Base-by-base conservation (phyloP, 1,140 invertebrate genomes). In the Drosophila simulans region DNA sequence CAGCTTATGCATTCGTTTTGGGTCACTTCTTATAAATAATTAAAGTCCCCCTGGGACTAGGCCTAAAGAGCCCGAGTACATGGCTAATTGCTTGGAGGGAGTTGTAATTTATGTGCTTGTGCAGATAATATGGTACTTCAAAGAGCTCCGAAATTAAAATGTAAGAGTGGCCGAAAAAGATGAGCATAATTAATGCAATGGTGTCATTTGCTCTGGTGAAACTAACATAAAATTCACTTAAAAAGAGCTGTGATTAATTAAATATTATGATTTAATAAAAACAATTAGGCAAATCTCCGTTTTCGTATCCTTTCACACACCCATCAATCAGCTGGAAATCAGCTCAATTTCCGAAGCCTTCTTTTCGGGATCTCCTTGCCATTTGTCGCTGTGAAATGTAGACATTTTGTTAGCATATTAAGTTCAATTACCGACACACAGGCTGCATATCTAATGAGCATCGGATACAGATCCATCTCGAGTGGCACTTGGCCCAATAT, bases 381-480 rank as follows among this genome's bases (percentile, higher is more conserved):
- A 57, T 42, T 35, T 77, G 69, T 62, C 69, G 57, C 37, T 4
- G 31, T 46, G 42, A 77, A 80, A 76, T 56, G 64, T 51, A 72
- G 76, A 80, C 71, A 64, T 72, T 81, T 77, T 74, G 82, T 78
- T 78, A 78, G 52, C 40, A 51, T 85, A 81, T 85, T 78, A 73
- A 66, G 68, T 81, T 81, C 82, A 85, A 85, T 85, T 85, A 78
- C 77, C 82, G 49, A 60, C 54, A 73, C 81, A 85, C 81, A 55
- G 45, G 59, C 58, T 77, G 81, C 81, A 85, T 86, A 74, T 59
- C 76, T 70, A 62, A 85, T 86, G 82, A 81, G 72, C 22, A 52
- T 34, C 48, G 40, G 43, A 51, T 20, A 17, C n/a, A 10, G 15
- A 65, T 62, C 35, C 49, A 27, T 17, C 37, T 60, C 31, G 12